phyloP scores from a whole-genome alignment of 1,140 invertebrate genomes.

The Macrotrachela quadricornifera region DNA sequence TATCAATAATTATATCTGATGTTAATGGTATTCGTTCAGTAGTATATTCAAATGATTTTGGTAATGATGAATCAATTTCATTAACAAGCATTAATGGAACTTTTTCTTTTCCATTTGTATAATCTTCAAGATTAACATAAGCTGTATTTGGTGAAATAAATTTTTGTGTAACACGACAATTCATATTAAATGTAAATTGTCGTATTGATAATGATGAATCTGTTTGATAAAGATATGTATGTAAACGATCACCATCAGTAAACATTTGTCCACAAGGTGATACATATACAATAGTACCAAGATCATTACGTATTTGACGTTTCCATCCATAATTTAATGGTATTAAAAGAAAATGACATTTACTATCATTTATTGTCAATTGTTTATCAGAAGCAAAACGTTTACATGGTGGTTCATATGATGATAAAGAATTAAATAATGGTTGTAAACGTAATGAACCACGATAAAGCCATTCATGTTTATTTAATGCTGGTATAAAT shows the following conservation, averaged over 20 bases:
- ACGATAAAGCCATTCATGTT: no score
- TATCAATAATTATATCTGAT: slow-evolving; percentile 60
- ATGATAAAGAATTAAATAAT: no score
- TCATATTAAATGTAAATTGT: slow-evolving; percentile 50
- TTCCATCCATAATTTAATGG: slow-evolving; percentile 7
- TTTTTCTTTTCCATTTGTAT: slow-evolving; percentile 58
- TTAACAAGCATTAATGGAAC: slow-evolving; percentile 71
- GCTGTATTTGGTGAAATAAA: slow-evolving; percentile 24
- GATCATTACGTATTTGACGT: slow-evolving; percentile 2
- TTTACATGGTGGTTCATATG: no score
- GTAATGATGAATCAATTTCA: slow-evolving; percentile 52
- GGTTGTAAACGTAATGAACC: no score
- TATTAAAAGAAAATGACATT: slow-evolving; percentile 16
- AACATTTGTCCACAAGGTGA: slow-evolving; percentile 64
- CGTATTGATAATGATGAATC: slow-evolving; percentile 55
- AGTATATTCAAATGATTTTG: slow-evolving; percentile 65
- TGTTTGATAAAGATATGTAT: slow-evolving; percentile 47
- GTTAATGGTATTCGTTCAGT: slow-evolving; percentile 56
- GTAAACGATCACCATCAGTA: slow-evolving; percentile 52
- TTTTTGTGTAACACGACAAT: no score
- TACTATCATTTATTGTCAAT: slow-evolving; percentile 27
- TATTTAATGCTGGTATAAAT: no score
- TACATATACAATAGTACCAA: slow-evolving; percentile 38
- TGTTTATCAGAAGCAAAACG: no score
- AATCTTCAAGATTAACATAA: slow-evolving; percentile 37